phyloP scores from a whole-genome alignment of 2,797 vertebrate genomes.

The Gallirallus australis region DNA sequence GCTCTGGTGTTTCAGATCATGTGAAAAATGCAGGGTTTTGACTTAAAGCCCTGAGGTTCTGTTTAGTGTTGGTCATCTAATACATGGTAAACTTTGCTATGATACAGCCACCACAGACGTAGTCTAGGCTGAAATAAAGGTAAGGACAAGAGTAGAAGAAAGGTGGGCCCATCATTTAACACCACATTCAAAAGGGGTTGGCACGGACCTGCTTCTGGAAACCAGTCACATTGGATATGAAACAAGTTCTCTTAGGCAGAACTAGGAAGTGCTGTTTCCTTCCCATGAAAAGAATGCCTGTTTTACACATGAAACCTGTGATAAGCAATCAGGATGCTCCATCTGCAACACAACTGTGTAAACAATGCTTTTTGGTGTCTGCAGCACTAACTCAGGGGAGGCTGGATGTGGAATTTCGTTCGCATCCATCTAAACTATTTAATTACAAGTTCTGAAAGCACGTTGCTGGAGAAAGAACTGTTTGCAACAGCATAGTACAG shows the following conservation, averaged over 20 bases:
- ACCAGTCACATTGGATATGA: not conserved
- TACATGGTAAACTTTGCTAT: not conserved
- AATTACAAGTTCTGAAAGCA: not conserved
- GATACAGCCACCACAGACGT: not conserved
- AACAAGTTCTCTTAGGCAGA: not conserved
- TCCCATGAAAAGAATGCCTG: not conserved
- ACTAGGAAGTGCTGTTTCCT: not conserved
- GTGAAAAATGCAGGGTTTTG: not conserved
- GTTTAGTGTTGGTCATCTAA: not conserved
- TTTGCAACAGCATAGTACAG: not conserved
- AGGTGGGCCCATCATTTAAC: not conserved
- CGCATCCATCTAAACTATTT: not conserved
- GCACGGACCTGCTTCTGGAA: not conserved
- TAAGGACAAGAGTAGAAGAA: not conserved
- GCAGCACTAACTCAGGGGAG: not conserved
- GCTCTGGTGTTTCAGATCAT: not conserved
- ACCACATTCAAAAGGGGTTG: accelerated
- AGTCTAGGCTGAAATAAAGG: not conserved
- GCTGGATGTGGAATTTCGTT: not conserved
- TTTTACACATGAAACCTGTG: not conserved
- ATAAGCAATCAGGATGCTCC: not conserved
- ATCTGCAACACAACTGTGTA: conserved; percentile 4
- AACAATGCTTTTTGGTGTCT: not conserved
- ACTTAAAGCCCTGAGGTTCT: not conserved
- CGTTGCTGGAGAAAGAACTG: not conserved